phyloP scores from a whole-genome alignment of 2,113 vertebrate species.

The Macroglossus sobrinus region DNA sequence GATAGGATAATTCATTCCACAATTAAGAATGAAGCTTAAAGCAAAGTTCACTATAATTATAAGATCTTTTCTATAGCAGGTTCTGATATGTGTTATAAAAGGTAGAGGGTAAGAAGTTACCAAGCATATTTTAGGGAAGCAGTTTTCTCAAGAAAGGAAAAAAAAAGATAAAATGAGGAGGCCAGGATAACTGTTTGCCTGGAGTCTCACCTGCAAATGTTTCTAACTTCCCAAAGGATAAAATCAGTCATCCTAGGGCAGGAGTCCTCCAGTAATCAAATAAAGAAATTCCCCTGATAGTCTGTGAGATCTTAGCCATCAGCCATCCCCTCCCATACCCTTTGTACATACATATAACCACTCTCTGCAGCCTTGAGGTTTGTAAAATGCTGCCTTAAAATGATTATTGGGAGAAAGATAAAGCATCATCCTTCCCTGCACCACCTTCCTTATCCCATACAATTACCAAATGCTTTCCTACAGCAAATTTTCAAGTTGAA shows the following conservation, averaged over 20 bases:
- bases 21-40: constrained; percentile 49
- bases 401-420: not conserved
- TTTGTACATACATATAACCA: not conserved
- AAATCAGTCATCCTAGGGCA: not conserved
- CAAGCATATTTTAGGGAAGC: not conserved
- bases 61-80: not conserved
- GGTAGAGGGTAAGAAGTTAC: not conserved
- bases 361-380: not conserved
- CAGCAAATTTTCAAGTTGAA: constrained; percentile 1
- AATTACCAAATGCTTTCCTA: constrained; percentile 22
- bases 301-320: not conserved
- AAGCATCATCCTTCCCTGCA: not conserved
- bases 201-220: not conserved
- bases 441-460: not conserved
- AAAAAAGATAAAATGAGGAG: constrained; percentile 1
- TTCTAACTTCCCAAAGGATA: not conserved
- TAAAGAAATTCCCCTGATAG: not conserved
- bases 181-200: not conserved
- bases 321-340: not conserved
- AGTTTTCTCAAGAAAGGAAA: constrained; percentile 21
- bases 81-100: constrained; percentile 29
- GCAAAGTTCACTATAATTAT: constrained; percentile 20
- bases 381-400: not conserved
- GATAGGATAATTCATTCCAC: constrained; percentile 52
- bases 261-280: not conserved